Evolutionary conservation across 1,140 invertebrate genomes (phyloP).

Genomic region (Temnothorax longispinosus): DNA sequence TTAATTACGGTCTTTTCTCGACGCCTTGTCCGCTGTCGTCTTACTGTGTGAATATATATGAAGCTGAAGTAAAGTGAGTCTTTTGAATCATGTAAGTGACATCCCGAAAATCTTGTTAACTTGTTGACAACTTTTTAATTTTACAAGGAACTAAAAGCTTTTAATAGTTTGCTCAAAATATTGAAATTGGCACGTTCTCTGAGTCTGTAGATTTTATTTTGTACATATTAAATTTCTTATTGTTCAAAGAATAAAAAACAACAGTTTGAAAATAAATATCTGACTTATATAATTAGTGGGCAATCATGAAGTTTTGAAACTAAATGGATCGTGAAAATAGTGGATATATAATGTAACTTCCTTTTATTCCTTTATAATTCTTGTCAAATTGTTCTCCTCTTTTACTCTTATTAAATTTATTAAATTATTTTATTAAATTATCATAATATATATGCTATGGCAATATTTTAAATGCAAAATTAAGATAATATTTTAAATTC

Average conservation of each 20-base stretch:
- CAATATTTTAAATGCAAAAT: slow-evolving; percentile 4
- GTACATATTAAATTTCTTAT: background rate
- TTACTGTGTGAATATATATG: background rate
- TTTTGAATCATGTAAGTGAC: background rate
- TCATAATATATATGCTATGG: background rate
- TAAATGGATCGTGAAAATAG: background rate
- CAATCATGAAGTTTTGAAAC: background rate
- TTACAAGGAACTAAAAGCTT: background rate
- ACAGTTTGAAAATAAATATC: background rate
- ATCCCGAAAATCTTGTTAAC: slow-evolving; percentile 1
- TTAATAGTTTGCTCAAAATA: background rate
- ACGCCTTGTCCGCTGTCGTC: background rate
- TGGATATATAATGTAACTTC: background rate
- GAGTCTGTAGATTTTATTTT: background rate
- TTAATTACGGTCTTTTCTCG: slow-evolving; percentile 31
- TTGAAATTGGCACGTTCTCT: background rate
- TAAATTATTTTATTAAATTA: background rate
- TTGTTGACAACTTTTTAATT: background rate
- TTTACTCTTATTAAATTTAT: background rate
- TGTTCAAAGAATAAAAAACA: background rate
- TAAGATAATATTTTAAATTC: background rate
- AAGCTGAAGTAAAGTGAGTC: background rate
- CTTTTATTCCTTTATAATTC: background rate
- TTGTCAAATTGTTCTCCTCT: background rate
- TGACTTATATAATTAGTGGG: background rate